A percentile compares a stretch with the other conserved stretches of the same genome.
These are phyloP conservation scores for Globodera ellingtonae DNA, from an alignment of 1,140 invertebrate species.

Conservation along the genomic window DNA sequence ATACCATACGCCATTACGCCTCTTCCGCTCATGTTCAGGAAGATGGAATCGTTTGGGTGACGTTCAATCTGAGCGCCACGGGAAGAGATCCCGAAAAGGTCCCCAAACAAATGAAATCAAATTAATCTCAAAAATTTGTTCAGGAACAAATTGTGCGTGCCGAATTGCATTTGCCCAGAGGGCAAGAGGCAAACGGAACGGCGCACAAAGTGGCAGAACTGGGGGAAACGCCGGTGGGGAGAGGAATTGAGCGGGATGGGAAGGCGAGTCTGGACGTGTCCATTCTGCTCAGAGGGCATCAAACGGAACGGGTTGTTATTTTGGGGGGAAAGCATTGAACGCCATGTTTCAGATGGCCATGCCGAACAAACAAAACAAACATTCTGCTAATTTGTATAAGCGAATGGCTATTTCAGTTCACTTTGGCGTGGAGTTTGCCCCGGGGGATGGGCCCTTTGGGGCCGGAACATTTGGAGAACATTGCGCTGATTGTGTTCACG, in stretches of 20 bases:
- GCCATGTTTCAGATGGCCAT: neutral
- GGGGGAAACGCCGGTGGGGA: neutral
- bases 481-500: conserved; percentile 29
- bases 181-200: conserved; percentile 11
- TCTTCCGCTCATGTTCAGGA: conserved; percentile 22
- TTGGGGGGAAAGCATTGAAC: too few species aligned
- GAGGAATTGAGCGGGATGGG: neutral
- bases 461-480: neutral
- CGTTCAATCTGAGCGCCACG: conserved; percentile 37
- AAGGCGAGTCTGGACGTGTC: neutral
- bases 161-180: conserved; percentile 35
- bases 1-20: conserved; percentile 48
- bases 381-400: too few species aligned
- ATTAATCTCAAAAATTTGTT: neutral
- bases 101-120: neutral
- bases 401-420: neutral
- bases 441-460: neutral
- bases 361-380: neutral
- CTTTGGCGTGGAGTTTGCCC: neutral
- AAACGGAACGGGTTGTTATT: neutral
- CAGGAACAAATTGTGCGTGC: conserved; percentile 15
- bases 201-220: neutral
- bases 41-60: conserved; percentile 17
- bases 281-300: neutral
- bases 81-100: conserved; percentile 21